Evolutionary conservation across 1,140 invertebrate genomes (phyloP).

Genomic region (Gonatopus flavifemur): DNA sequence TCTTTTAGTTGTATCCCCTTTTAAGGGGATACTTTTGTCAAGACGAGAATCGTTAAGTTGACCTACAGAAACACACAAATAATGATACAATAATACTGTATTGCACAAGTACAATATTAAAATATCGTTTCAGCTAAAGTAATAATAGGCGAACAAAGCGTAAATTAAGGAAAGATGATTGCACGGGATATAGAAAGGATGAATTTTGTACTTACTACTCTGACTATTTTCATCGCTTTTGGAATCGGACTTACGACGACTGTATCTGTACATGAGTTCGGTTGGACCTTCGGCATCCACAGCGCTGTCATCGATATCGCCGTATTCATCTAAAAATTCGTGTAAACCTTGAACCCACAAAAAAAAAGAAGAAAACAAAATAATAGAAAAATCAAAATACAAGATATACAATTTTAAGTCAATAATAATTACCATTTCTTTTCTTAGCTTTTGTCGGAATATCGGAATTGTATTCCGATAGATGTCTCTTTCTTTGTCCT

Average conservation of each 20-base stretch:
- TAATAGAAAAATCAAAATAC: slow-evolving; percentile 2
- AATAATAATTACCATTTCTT: slow-evolving; percentile 38
- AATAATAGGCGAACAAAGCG: neutral
- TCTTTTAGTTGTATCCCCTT: slow-evolving; percentile 48
- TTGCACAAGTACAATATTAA: slow-evolving; percentile 10
- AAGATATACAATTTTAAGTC: no score
- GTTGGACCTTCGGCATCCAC: slow-evolving; percentile 47
- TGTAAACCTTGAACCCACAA: slow-evolving; percentile 33
- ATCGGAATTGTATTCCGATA: slow-evolving; percentile 40
- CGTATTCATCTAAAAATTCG: slow-evolving; percentile 43
- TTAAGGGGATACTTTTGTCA: slow-evolving; percentile 47
- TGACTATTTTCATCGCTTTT: slow-evolving; percentile 53
- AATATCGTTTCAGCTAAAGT: neutral
- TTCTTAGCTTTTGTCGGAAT: slow-evolving; percentile 34
- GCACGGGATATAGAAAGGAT: neutral
- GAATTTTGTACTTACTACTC: slow-evolving; percentile 54
- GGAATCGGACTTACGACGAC: slow-evolving; percentile 48
- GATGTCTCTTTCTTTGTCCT: slow-evolving; percentile 39
- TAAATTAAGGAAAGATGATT: slow-evolving; percentile 13
- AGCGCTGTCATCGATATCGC: slow-evolving; percentile 48
- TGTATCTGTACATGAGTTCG: slow-evolving; percentile 49
- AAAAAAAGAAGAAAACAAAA: slow-evolving; percentile 7
- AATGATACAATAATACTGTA: slow-evolving; percentile 25
- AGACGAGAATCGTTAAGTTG: slow-evolving; percentile 50
- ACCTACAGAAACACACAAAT: slow-evolving; percentile 50